phyloP scores from a whole-genome alignment of 2,113 vertebrate species.

The Patagioenas fasciata region DNA sequence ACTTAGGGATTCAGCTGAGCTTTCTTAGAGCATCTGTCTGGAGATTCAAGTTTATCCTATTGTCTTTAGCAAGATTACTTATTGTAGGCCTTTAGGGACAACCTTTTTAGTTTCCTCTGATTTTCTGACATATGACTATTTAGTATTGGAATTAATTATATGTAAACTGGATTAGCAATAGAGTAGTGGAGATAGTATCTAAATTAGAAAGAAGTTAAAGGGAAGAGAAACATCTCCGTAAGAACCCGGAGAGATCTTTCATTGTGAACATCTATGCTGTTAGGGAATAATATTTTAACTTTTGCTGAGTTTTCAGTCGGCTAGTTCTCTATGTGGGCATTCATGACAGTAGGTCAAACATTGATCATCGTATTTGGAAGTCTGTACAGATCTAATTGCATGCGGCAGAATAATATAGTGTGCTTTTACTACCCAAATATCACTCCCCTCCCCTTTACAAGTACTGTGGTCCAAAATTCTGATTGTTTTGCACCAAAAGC shows the following conservation, averaged over 20 bases:
- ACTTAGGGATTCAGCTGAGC: background rate
- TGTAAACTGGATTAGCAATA: background rate
- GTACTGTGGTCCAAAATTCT: background rate
- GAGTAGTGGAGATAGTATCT: background rate
- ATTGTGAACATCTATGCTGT: background rate
- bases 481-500: background rate
- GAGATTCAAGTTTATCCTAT: background rate
- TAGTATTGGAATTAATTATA: background rate
- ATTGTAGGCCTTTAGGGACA: background rate
- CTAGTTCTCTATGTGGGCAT: background rate
- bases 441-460: no score
- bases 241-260: background rate
- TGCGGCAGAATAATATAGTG: background rate
- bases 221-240: background rate
- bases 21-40: background rate
- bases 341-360: background rate
- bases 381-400: background rate
- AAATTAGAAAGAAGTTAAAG: background rate
- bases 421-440: background rate
- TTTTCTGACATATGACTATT: background rate
- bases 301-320: background rate
- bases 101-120: background rate
- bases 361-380: background rate
- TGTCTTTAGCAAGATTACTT: background rate
- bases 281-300: background rate